These are phyloP conservation scores for Trochalopteron elliotii DNA, from an alignment of 2,113 vertebrate genomes.

Conservation along the genomic window DNA sequence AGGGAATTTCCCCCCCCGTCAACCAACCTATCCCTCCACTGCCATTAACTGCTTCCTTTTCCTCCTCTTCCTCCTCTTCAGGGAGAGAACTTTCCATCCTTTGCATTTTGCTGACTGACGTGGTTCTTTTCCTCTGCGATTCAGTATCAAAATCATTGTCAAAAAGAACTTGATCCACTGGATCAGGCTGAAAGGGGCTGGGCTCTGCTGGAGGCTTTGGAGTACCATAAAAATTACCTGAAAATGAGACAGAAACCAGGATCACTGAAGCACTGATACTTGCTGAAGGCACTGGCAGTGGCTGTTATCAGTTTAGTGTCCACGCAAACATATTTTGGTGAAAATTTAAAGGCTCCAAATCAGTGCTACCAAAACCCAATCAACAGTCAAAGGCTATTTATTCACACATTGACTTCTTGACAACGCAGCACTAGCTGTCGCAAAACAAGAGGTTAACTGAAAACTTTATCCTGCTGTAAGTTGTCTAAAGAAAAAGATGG, in stretches of 20 bases:
- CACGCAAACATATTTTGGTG: rapidly evolving
- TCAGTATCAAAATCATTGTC: conserved; percentile 95
- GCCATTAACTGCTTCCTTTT: conserved; percentile 87
- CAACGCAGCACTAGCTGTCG: background rate
- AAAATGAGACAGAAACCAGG: background rate
- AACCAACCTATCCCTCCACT: conserved; percentile 84
- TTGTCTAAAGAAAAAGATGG: background rate
- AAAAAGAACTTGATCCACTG: conserved; percentile 96
- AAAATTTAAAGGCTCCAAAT: background rate
- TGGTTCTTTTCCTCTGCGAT: conserved; percentile 93
- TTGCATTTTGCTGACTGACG: conserved; percentile 98
- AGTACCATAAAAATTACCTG: conserved; percentile 98
- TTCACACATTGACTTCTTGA: background rate
- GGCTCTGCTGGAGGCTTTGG: conserved; percentile 95
- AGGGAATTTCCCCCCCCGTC: background rate
- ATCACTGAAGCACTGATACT: background rate
- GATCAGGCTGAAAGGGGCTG: conserved; percentile 92
- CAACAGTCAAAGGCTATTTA: background rate
- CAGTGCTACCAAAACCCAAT: background rate
- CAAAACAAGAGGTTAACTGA: background rate
- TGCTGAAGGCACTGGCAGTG: background rate
- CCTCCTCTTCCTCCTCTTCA: conserved; percentile 96
- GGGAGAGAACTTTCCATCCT: conserved; percentile 91
- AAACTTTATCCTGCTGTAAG: background rate
- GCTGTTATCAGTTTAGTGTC: background rate